Evolutionary conservation across 2,888 invertebrate genomes (phyloP), one percentile per base, ranked within the genome.

Genomic region (Eupithecia insigniata): DNA sequence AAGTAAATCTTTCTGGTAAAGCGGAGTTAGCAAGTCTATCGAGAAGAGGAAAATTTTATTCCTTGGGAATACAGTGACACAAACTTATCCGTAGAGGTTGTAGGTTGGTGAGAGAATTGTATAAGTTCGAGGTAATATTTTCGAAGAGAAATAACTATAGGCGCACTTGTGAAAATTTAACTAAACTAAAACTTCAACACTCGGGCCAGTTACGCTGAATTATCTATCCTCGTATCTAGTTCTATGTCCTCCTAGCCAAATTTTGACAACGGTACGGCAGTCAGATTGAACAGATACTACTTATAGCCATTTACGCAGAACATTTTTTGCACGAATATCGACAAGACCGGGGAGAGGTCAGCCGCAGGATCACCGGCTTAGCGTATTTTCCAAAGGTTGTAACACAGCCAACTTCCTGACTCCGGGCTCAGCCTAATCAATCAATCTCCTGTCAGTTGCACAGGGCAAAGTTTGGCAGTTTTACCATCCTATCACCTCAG

Each of bases 401-500:
- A 46, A 46, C 46, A 46, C 46, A 8, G 46, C 46, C 46, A 1
- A 43, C 43, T 46, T 46, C n/a, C 46, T n/a, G 8, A 7, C 8
- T 46, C 46, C 7, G 10, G n/a, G 46, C 16, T 30, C 1, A 28
- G 58, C 18, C 58, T 22, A 51, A 51, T 55, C 55, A 55, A 26
- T 55, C 55, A 55, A 55, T 55, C 26, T 22, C 55, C 55, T 55
- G 51, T 28, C 30, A 30, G 60, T 16, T 30, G 30, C 28, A 30
- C 60, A 26, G 60, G 18, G 18, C 7, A 30, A 28, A 58, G 66
- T 55, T 68, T n/a, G 34, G 64, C 64, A 67, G 12, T 55, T 58
- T 71, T 43, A 64, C 66, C 55, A 26, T 55, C 55, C 55, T 22
- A 55, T 55, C 55, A 55, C 26, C 55, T 55, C 22, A 10, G 51